A percentile compares a stretch with the other conserved stretches of the same genome.
Conservation (phyloP, 2,888 invertebrate genomes). For the Orchesellides sinensis region DNA sequence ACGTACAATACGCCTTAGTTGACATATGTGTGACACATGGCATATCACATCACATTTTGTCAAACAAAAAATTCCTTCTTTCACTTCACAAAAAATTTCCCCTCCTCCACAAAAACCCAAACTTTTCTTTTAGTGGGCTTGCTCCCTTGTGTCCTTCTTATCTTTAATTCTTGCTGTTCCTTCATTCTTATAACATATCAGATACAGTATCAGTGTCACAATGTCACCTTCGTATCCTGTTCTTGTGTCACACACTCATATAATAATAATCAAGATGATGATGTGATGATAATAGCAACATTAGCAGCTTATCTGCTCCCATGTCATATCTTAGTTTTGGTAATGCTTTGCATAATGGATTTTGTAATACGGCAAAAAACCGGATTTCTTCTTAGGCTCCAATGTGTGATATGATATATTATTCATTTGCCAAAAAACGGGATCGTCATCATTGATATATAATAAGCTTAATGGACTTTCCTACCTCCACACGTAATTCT, state of each 20-base stretch:
- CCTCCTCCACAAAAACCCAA: constrained; percentile 15
- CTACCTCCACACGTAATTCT: background rate
- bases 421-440: constrained; percentile 39
- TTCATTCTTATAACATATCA: no score
- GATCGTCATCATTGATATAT: background rate
- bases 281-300: constrained; percentile 10
- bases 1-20: no score
- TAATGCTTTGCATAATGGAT: no score
- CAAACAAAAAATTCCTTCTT: constrained; percentile 16
- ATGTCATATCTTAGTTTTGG: background rate
- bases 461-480: no score
- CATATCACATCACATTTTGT: constrained; percentile 48
- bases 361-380: background rate
- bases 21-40: constrained; percentile 73
- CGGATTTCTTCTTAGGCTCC: background rate
- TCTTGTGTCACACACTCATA: no score
- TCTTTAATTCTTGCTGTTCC: no score
- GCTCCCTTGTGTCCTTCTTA: no score
- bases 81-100: background rate
- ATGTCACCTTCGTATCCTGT: background rate
- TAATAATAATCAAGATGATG: background rate
- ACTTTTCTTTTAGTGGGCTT: no score
- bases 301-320: background rate
- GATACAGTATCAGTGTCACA: constrained; percentile 19
- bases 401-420: constrained; percentile 14